phyloP scores from a whole-genome alignment of 2,888 invertebrate species.

The Coleophora deauratella region DNA sequence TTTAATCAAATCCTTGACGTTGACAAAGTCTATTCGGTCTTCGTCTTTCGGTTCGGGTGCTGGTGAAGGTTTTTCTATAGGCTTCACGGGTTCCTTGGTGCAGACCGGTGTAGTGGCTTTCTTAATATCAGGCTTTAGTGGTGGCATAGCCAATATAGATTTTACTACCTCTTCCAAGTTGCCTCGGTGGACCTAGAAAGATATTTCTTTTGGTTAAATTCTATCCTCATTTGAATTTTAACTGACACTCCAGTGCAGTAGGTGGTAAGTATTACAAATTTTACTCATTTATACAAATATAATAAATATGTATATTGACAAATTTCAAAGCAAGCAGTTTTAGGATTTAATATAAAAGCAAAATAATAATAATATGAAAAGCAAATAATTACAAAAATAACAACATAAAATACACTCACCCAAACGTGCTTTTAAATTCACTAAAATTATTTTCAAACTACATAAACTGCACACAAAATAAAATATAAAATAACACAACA shows the following conservation, averaged over 20 bases:
- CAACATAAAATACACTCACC: constrained; percentile 7
- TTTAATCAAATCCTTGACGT: constrained; percentile 76
- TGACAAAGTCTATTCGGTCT: constrained; percentile 69
- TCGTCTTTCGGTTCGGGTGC: constrained; percentile 52
- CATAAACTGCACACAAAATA: constrained; percentile 3
- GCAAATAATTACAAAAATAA: no score
- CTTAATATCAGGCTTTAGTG: constrained; percentile 46
- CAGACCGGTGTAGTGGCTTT: constrained; percentile 33
- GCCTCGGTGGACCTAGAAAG: constrained; percentile 74
- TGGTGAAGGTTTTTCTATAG: constrained; percentile 28
- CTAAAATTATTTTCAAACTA: constrained; percentile 4
- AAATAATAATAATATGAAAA: constrained; percentile 1
- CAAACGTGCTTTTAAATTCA: constrained; percentile 10
- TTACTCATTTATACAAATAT: no score
- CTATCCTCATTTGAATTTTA: no score
- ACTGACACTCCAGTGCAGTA: no score
- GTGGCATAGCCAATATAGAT: constrained; percentile 58
- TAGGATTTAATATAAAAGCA: no score
- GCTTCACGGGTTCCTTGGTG: constrained; percentile 37
- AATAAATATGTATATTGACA: no score
- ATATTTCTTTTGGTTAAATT: constrained; percentile 11
- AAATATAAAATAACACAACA: constrained; percentile 15
- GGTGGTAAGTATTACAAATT: no score
- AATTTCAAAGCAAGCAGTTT: no score
- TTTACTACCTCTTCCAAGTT: constrained; percentile 64